These are phyloP conservation scores for Xiphophorus birchmanni DNA, from an alignment of 2,797 vertebrate species.

Conservation along the genomic window DNA sequence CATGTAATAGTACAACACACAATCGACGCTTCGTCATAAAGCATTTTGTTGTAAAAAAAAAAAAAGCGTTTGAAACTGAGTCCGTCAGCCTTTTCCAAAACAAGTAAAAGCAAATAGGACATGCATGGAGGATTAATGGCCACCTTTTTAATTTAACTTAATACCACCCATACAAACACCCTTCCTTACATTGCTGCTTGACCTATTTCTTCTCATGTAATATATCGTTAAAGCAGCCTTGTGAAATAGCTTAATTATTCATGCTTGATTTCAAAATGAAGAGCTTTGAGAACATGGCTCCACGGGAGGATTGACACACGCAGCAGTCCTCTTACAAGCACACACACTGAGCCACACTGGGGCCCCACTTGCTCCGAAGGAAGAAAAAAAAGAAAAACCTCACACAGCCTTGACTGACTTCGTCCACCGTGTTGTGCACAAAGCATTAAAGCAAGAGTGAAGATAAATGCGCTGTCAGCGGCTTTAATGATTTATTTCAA, in stretches of 20 bases:
- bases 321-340: constrained; percentile 75
- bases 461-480: constrained; percentile 85
- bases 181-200: constrained; percentile 71
- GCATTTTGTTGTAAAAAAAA: constrained; percentile 22
- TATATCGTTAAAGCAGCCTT: constrained; percentile 80
- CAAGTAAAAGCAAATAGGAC: constrained; percentile 36
- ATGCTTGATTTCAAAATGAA: constrained; percentile 85
- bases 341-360: constrained; percentile 72
- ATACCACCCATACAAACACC: constrained; percentile 71
- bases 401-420: constrained; percentile 70
- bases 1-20: constrained; percentile 42
- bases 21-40: not conserved
- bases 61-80: constrained; percentile 24
- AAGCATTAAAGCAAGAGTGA: constrained; percentile 77
- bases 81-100: constrained; percentile 44
- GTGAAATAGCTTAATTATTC: constrained; percentile 86
- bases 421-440: constrained; percentile 74
- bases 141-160: constrained; percentile 57
- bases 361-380: constrained; percentile 48
- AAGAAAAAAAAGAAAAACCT: constrained; percentile 36
- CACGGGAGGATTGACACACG: constrained; percentile 81
- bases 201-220: constrained; percentile 83
- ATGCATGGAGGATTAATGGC: constrained; percentile 41
- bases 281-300: constrained; percentile 81
- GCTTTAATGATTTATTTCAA: constrained; percentile 83